A percentile compares a stretch with the other conserved stretches of the same genome.
Conservation (phyloP, 2,888 invertebrate genomes). For the Limnephilus rhombicus region DNA sequence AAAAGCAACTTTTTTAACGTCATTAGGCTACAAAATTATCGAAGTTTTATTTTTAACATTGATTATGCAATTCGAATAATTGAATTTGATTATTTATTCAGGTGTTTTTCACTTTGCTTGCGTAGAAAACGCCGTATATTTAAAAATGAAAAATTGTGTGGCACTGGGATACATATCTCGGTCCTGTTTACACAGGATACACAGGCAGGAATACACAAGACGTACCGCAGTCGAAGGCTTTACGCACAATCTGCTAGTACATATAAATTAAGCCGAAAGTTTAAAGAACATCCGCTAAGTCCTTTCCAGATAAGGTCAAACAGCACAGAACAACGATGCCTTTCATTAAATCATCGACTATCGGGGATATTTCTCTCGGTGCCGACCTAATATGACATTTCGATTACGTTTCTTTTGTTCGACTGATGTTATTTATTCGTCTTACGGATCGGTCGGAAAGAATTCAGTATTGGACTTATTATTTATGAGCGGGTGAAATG, state of each 20-base stretch:
- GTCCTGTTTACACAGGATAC: no score
- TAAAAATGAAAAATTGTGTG: no score
- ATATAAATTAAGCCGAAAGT: background rate
- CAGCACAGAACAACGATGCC: background rate
- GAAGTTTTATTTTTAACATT: no score
- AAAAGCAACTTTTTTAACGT: no score
- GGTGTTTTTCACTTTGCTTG: no score
- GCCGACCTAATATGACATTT: slow-evolving; percentile 29
- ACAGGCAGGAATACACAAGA: no score
- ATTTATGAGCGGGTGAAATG: background rate
- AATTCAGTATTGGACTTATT: background rate
- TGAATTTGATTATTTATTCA: no score
- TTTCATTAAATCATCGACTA: slow-evolving; percentile 35
- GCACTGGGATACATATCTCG: no score
- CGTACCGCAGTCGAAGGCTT: background rate
- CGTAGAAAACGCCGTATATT: no score
- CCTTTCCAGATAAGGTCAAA: background rate
- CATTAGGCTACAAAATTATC: no score
- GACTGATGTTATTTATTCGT: slow-evolving; percentile 8
- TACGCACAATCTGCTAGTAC: background rate
- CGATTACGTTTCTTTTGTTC: slow-evolving; percentile 28
- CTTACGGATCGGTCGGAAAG: background rate
- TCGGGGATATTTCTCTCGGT: slow-evolving; percentile 7
- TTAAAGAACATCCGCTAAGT: background rate
- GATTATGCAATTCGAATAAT: no score